Base-by-base conservation (phyloP, 1,140 invertebrate species). In the Macrostomum lignano region DNA sequence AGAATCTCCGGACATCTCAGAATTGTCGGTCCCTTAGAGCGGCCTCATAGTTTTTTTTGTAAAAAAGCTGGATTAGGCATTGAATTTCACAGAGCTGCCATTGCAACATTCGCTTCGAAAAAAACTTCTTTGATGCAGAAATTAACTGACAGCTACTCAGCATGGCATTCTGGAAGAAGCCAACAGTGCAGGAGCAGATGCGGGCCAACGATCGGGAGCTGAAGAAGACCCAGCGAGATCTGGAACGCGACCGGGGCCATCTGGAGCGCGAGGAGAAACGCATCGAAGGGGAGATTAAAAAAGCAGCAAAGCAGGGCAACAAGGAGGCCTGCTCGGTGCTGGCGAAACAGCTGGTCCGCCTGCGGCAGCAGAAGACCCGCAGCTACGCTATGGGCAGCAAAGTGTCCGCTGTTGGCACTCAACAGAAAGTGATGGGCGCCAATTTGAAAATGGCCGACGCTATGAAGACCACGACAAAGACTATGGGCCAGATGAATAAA, bases 191-290 rank as follows among this genome's bases (percentile, higher is more conserved):
- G 76, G 74, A 82, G 52, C 68, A 74, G 58, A 68, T 79, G 50
- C 62, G 70, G 25, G 63, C 72, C 47, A 76, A 74, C 64, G 74
- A 81, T 46, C 63, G 67, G 42, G 66, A 68, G 22, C 48, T 84
- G 17, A 57, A 71, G 15, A 74, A 72, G 63, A 73, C 72, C 20
- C 67, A 69, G 3, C 60, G 78, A 46, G 75, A 78, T 51, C 63
- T 84, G 40, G 74, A 77, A 38, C 63, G 74, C 41, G 76, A 81
- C 49, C 65, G 70, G 42, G 49, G 63, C 35, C 65, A 72, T 42
- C 50, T 84, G 35, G 76, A 82, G 54, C 63, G 67, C 44, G 74
- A 82, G 58, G 78, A 84, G 54, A 79, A 78, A 43, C 74, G 81
- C 64, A 50, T 86, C 44, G 72, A 79, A 65, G 51, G 68, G 46